Evolutionary conservation across 2,888 invertebrate genomes (phyloP), one percentile per base, ranked within the genome.

Genomic region (Heliothis peltigera): DNA sequence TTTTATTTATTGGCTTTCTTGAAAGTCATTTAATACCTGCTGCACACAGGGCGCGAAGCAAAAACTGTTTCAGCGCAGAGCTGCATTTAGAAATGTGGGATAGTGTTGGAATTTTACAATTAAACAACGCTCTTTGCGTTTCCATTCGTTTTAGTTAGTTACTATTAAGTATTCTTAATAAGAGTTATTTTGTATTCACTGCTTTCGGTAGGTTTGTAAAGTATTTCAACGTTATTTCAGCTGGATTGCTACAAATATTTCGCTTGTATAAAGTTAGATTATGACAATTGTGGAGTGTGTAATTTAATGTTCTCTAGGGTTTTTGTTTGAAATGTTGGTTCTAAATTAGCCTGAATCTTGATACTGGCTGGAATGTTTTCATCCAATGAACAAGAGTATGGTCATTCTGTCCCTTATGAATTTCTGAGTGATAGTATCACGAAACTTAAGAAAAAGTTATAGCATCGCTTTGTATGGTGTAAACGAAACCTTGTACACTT

Each of bases 1-100:
- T 86, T 87, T 89, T 86, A 87, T 89, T 87, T 87, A 88, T 88
- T 86, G 80, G 76, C 82, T 80, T 83, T 77, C 77, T 80, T 83
- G 69, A 83, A 75, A 83, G 85, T 83, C 82, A 73, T 77, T 84
- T 80, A 70, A 75, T 66, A 70, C 70, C 68, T 59, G 65, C 48
- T 43, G 49, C 62, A 69, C 62, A 75, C 51, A 35, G 22, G n/a
- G 39, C 5, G 47, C 53, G 44, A 32, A 19, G 57, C 8, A 60
- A 58, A 46, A 43, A 55, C 25, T 47, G 1, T 53, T 44, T 17
- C 22, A 17, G 42, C 39, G 15, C 22, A 17, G 42, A 46, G 15
- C 21, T 54, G 8, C 18, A 7, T 35, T 18, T 39, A 15, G 5
- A 4, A 39, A 12, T 19, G 43, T 17, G 1, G 15, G 5, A 15